Conservation (phyloP, 1,140 invertebrate genomes). For the Xylocopa sonorina region DNA sequence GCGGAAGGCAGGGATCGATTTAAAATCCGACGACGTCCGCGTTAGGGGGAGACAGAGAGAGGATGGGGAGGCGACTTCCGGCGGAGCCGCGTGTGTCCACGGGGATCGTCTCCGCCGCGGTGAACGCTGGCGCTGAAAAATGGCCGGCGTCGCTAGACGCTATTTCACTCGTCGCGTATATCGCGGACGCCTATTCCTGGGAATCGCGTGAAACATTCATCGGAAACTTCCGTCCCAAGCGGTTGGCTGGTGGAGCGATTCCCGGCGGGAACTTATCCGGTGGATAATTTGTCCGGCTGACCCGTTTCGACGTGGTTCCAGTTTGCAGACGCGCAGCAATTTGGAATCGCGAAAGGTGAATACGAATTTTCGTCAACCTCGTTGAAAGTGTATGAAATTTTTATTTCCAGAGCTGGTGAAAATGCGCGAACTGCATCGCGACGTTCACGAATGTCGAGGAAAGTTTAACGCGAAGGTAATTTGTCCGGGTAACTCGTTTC, state of each 20-base stretch:
- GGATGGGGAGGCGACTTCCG: conserved; percentile 6
- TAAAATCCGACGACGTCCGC: neutral
- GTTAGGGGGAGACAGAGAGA: neutral
- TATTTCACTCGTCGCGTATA: conserved; percentile 42
- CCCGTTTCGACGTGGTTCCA: conserved; percentile 25
- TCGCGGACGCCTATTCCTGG: conserved; percentile 9
- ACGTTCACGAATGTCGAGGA: no score
- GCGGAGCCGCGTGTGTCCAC: no score
- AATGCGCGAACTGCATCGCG: no score
- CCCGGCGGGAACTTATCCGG: neutral
- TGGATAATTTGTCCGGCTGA: conserved; percentile 58
- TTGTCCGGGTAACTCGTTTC: conserved; percentile 52
- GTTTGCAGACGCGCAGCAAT: no score
- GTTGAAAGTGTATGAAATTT: no score
- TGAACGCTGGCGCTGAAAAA: conserved; percentile 36
- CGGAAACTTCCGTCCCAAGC: conserved; percentile 9
- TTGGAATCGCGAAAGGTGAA: no score
- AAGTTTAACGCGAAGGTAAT: no score
- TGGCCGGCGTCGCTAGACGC: conserved; percentile 13
- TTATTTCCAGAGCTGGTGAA: no score
- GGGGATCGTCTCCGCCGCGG: neutral
- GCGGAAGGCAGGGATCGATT: neutral
- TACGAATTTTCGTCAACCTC: no score
- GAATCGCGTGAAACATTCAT: conserved; percentile 41
- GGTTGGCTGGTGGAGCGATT: neutral